A percentile compares a stretch with the other conserved stretches of the same genome.
Evolutionary conservation across 2,888 invertebrate genomes (phyloP).

Genomic region (Rosalia funebris): DNA sequence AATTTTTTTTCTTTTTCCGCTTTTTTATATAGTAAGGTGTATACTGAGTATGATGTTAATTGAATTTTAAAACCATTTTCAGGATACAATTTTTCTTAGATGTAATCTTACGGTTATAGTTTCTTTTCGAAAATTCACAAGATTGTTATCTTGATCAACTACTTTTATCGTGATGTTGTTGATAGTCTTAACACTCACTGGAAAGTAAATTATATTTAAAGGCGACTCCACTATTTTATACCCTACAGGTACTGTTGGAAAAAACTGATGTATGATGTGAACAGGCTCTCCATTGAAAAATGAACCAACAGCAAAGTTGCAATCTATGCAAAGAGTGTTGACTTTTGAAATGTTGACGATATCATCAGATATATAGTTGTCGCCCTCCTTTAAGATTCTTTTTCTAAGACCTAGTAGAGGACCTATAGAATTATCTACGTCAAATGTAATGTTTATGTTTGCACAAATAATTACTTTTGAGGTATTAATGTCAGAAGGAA

Average conservation of each 20-base stretch:
- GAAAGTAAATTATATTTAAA: constrained; percentile 10
- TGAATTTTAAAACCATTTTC: constrained; percentile 1
- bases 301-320: not conserved
- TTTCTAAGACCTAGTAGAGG: constrained; percentile 3
- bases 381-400: not conserved
- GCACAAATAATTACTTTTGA: not conserved
- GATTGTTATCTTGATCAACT: constrained; percentile 23
- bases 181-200: constrained; percentile 12
- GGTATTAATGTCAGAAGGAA: not conserved
- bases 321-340: constrained; percentile 3
- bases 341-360: not conserved
- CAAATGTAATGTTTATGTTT: constrained; percentile 1
- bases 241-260: constrained; percentile 26
- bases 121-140: constrained; percentile 19
- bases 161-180: constrained; percentile 31
- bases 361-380: not conserved
- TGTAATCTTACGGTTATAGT: constrained; percentile 20
- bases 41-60: constrained; percentile 4
- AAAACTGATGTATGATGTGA: constrained; percentile 25
- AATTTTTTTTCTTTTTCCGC: not conserved
- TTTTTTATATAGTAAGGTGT: constrained; percentile 1
- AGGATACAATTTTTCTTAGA: not conserved
- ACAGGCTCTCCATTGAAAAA: not conserved
- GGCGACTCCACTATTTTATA: constrained; percentile 32
- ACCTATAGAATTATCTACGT: constrained; percentile 1